Evolutionary conservation across 2,113 vertebrate species (phyloP), one percentile per base, ranked within the genome.

Genomic region (Hoplias malabaricus): DNA sequence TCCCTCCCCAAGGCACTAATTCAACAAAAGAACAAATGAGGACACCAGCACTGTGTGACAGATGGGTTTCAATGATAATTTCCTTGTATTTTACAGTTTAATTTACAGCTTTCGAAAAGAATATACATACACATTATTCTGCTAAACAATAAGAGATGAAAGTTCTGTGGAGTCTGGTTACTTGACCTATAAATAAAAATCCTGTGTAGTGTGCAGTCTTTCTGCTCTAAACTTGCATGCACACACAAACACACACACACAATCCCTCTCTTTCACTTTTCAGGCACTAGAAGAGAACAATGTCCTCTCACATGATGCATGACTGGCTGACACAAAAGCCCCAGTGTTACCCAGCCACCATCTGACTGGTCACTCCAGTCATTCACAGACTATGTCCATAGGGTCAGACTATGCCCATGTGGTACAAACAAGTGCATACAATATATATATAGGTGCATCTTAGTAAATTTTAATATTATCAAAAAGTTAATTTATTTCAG

Each of bases 261-360:
- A 4, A 13, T 62, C 33, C 19, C 43, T 65, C 54, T 63, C 42
- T 69, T 29, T 77, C 8, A 23, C 25, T 29, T 63, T n/a, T 29
- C 5, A 13, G 23, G 16, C 40, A 40, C 71, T 68, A 33, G 34
- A 5, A 19, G 7, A 13, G 69, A 78, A 82, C 81, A 82, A 82
- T 79, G 57, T 16, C 59, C 46, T 69, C 43, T 79, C 57, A 82
- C 76, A 82, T 82, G 56, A 71, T n/a, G 43, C 36, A 33, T 54
- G 59, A n/a, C 53, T 50, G 2, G 7, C 42, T 53, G 23, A 79
- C 16, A 81, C 74, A 79, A 69, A 43, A 59, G 29, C 57, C 13
- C 57, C 53, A 71, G 63, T 82, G 71, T 82, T 56, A 57, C 27
- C 8, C 54, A 69, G 23, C 8, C 1, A 46, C 65, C 29, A 16